Evolutionary conservation across 2,888 invertebrate genomes (phyloP), one percentile per base, ranked within the genome.

Genomic region (Xestia ashworthii): DNA sequence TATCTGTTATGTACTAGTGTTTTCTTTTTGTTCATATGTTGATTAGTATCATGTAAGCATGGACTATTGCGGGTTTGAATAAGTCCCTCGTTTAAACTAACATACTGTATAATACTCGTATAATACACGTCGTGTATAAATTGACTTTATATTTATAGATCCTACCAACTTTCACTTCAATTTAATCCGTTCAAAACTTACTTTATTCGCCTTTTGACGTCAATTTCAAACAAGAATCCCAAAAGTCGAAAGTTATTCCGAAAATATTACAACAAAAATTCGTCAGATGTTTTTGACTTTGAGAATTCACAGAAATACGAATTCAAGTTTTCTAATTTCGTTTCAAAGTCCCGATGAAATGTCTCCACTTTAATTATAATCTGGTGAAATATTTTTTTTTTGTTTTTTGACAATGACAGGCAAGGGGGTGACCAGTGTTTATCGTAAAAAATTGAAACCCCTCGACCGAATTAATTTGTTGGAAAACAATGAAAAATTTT

Each of bases 261-360:
- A 81, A 78, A 87, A 86, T 87, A 83, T 87, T 84, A 87, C 83
- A 71, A 83, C 82, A 74, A 84, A 87, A 86, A 89, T 82, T 87
- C 88, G 83, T 86, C 90, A 89, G 86, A 89, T 91, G 88, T 89
- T 89, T 90, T 83, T 70, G 85, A 89, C 88, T 83, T 87, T 78
- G 83, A 83, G 83, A 87, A 89, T 90, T 89, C 84, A 66, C 73
- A 70, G 76, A 67, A 78, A 81, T 78, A 76, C 81, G 84, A 79
- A 86, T 86, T 89, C 80, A 91, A 93, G 90, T 93, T 93, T 92
- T 90, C 88, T 92, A 92, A 93, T 94, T 91, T 91, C 81, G 80
- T 70, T 86, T 80, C 80, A 83, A 87, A 85, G 83, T 86, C 65
- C 55, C 58, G 58, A 58, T 80, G 66, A 85, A 88, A 83, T 80